Percentiles rank a stretch among this genome's conserved stretches.
These are phyloP conservation scores for Pionites leucogaster DNA, from an alignment of 2,113 vertebrate species.

Conservation along the genomic window DNA sequence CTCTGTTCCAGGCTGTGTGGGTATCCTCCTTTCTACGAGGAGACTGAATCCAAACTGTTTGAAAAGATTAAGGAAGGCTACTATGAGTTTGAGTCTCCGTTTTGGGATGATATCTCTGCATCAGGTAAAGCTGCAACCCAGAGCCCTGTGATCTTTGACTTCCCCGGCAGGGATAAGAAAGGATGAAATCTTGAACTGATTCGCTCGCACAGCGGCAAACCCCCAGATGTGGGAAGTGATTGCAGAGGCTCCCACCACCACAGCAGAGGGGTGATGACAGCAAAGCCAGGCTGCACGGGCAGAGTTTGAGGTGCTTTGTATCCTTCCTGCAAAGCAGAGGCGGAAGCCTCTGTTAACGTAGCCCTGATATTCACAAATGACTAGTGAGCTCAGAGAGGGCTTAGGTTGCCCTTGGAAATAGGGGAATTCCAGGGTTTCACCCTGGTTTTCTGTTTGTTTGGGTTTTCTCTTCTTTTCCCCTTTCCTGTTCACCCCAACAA, in stretches of 20 bases:
- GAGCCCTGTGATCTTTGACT: accelerated
- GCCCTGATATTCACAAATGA: not conserved
- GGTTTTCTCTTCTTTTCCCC: not conserved
- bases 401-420: not conserved
- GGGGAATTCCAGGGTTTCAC: not conserved
- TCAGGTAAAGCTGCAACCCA: conserved; percentile 77
- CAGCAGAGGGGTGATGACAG: accelerated
- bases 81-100: conserved; percentile 91
- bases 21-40: conserved; percentile 96
- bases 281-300: not conserved
- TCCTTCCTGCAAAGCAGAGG: not conserved
- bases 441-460: not conserved
- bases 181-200: not conserved
- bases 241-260: not conserved
- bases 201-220: not conserved
- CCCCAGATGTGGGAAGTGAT: accelerated
- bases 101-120: conserved; percentile 93
- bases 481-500: not conserved
- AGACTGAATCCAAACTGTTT: conserved; percentile 89
- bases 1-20: conserved; percentile 83
- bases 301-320: not conserved
- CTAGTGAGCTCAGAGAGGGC: not conserved
- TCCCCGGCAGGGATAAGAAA: accelerated
- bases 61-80: conserved; percentile 93
- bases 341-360: not conserved